Evolutionary conservation across 2,113 vertebrate species (phyloP).

Genomic region (Protomyctophum bolini): DNA sequence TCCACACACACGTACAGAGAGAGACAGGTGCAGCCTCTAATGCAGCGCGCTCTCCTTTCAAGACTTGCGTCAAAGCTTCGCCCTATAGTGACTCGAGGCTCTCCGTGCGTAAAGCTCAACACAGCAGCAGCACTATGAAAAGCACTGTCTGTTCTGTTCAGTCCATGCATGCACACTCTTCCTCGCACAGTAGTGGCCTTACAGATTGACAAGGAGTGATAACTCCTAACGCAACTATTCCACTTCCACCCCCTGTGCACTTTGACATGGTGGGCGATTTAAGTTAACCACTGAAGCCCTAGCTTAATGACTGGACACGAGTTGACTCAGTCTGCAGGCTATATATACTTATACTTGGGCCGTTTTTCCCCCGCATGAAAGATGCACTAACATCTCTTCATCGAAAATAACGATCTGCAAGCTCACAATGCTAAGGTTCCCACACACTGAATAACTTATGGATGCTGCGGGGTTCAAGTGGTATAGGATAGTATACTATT

Average conservation of each 20-base stretch:
- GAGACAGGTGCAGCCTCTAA: neutral
- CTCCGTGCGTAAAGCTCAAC: slow-evolving; percentile 2
- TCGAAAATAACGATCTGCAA: too few relatives aligned
- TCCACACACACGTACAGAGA: too few relatives aligned
- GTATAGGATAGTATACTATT: too few relatives aligned
- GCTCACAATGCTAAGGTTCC: too few relatives aligned
- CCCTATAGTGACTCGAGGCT: neutral
- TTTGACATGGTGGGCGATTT: slow-evolving; percentile 47
- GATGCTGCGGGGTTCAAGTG: too few relatives aligned
- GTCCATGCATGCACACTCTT: slow-evolving; percentile 39
- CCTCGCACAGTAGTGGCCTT: slow-evolving; percentile 38
- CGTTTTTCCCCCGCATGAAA: too few relatives aligned
- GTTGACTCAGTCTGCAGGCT: too few relatives aligned
- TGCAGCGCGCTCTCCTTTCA: slow-evolving; percentile 19
- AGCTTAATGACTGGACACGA: too few relatives aligned
- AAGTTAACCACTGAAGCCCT: slow-evolving; percentile 23
- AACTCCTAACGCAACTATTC: slow-evolving; percentile 11
- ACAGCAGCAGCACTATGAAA: slow-evolving; percentile 33
- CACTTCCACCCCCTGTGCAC: slow-evolving; percentile 12
- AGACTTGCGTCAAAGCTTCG: slow-evolving; percentile 27
- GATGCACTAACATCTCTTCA: too few relatives aligned
- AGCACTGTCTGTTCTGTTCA: slow-evolving; percentile 25
- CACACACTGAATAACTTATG: too few relatives aligned
- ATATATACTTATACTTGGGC: too few relatives aligned
- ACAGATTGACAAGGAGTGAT: slow-evolving; percentile 10